Base-by-base conservation (phyloP, 1,140 invertebrate genomes). In the Battus philenor region DNA sequence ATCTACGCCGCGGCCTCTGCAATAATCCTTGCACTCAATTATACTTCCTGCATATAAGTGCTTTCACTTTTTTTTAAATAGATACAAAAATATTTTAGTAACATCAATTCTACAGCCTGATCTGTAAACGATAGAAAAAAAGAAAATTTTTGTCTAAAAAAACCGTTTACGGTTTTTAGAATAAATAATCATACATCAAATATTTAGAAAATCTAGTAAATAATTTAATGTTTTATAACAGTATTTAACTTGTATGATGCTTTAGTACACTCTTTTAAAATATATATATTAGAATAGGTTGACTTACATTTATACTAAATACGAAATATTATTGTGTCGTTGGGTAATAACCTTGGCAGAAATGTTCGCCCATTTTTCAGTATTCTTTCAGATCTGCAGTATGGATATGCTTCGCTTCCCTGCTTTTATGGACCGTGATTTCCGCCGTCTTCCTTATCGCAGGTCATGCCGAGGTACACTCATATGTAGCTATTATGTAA, bases 391-490 rank as follows among this genome's bases (percentile, higher is more conserved):
- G 85, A 38, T 86, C 87, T 36, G 68, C 86, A 0, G 54, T 77
- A 27, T 70, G 87, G 56, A 64, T 86, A 22, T 87, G 86, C 50
- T 58, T 87, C 22, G 48, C 75, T 16, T 80, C 86, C 26, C 59
- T 88, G 2, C 50, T 86, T 24, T 45, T 87, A 9, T 89, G 88
- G 88, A 46, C 57, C 16, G 47, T 84, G 20, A 78, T 87, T 39
- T 84, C 77, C 10, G 66, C 77, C 5, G 60, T 81, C 4, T 86
- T 89, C 50, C 57, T 89, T 9, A 70, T 87, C 12, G 83, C 87
- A 13, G 86, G 86, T 18, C 87, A 89, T 50, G 86, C 84, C 29
- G 78, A 88, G 68, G 76, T 83, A 69, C 10, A 56, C 44, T 36
- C 26, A 32, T 38, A 41, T 10, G 8, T 36, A 4, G 6, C 16